A percentile compares a stretch with the other conserved stretches of the same genome.
phyloP scores from a whole-genome alignment of 1,140 invertebrate species.

The Drosophila kohkoa region DNA sequence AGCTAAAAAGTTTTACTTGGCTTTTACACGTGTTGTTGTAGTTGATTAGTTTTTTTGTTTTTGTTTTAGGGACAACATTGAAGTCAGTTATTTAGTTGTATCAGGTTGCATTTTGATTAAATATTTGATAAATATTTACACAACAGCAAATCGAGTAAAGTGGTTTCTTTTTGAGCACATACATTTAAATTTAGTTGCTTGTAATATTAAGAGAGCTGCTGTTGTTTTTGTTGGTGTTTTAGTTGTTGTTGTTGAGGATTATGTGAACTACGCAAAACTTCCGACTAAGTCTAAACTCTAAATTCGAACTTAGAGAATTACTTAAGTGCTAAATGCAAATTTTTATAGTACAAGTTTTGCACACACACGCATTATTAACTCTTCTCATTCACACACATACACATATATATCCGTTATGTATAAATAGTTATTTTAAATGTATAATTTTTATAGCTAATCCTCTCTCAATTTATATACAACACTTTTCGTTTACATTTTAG shows the following conservation, averaged over 20 bases:
- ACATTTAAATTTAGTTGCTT: conserved; percentile 26
- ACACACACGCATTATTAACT: conserved; percentile 31
- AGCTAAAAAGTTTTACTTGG: conserved; percentile 82
- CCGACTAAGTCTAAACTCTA: conserved; percentile 65
- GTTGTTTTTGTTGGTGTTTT: conserved; percentile 11
- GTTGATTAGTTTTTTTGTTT: conserved; percentile 5
- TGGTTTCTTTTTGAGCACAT: conserved; percentile 64
- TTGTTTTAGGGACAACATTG: conserved; percentile 57
- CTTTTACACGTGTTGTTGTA: conserved; percentile 52
- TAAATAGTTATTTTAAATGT: conserved; percentile 77
- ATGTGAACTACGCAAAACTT: conserved; percentile 51
- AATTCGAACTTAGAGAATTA: conserved; percentile 69
- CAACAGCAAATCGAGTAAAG: conserved; percentile 65
- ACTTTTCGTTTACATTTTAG: conserved; percentile 18
- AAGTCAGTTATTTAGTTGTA: conserved; percentile 61
- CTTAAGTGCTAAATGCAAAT: conserved; percentile 70
- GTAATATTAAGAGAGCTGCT: conserved; percentile 48
- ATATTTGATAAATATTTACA: conserved; percentile 66
- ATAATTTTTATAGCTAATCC: conserved; percentile 76
- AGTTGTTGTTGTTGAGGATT: conserved; percentile 46
- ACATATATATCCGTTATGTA: conserved; percentile 33
- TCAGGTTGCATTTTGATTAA: conserved; percentile 52
- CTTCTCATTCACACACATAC: conserved; percentile 50
- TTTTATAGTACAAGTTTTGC: conserved; percentile 77
- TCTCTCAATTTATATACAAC: conserved; percentile 53